A percentile compares a stretch with the other conserved stretches of the same genome.
Conservation (phyloP, 2,888 invertebrate species). For the Coelogynopora nodosa region DNA sequence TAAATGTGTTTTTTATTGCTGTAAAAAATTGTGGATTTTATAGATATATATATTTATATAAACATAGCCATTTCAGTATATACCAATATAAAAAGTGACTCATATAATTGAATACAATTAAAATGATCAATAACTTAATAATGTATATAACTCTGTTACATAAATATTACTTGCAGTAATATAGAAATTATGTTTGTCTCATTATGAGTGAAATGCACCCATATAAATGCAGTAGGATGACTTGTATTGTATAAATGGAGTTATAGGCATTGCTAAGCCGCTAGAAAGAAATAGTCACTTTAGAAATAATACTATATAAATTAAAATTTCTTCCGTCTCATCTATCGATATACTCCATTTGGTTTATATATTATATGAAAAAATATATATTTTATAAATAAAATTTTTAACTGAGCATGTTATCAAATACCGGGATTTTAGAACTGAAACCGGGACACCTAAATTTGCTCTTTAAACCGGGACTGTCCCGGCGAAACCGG, state of each 20-base stretch:
- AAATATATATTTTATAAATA: neutral
- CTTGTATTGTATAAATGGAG: neutral
- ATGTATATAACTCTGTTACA: neutral
- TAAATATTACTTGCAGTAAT: neutral
- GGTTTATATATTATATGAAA: neutral
- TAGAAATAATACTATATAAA: neutral
- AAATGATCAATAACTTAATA: neutral
- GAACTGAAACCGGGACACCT: neutral
- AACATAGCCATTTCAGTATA: too few species aligned
- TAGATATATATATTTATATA: too few species aligned
- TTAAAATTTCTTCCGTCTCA: neutral
- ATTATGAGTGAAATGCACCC: neutral
- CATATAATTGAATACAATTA: neutral
- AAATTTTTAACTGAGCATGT: neutral
- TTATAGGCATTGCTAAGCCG: neutral
- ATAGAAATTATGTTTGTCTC: neutral
- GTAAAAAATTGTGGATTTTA: too few species aligned
- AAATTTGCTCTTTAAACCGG: neutral
- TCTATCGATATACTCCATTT: neutral
- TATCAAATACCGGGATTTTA: neutral
- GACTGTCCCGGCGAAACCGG: neutral
- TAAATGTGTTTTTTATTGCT: too few species aligned
- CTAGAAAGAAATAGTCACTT: neutral
- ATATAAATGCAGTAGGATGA: neutral
- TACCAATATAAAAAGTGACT: too few species aligned